A percentile compares a stretch with the other conserved stretches of the same genome.
phyloP scores from a whole-genome alignment of 1,140 invertebrate species.

The Copidosoma floridanum region DNA sequence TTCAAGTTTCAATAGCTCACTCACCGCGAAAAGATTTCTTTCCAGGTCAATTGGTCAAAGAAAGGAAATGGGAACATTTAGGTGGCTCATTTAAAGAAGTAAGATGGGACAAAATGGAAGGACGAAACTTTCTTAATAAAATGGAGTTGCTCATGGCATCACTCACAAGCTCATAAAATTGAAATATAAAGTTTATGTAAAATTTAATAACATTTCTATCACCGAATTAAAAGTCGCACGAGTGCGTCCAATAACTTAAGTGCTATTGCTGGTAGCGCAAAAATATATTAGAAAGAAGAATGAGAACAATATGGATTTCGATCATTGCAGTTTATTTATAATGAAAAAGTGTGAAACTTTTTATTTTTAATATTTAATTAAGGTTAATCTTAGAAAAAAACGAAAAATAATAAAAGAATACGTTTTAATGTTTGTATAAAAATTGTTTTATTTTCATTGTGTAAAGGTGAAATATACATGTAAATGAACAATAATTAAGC shows the following conservation, averaged over 20 bases:
- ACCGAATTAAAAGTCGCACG: too few relatives aligned
- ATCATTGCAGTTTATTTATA: slow-evolving; percentile 18
- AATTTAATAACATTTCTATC: too few relatives aligned
- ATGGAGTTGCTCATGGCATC: slow-evolving; percentile 95
- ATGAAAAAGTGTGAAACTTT: too few relatives aligned
- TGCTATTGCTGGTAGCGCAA: background rate
- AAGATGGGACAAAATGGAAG: slow-evolving; percentile 90
- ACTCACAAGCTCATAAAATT: slow-evolving; percentile 63
- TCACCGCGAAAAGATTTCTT: slow-evolving; percentile 85
- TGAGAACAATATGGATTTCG: slow-evolving; percentile 9
- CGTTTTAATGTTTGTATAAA: slow-evolving; percentile 33
- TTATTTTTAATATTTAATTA: too few relatives aligned
- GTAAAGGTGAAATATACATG: slow-evolving; percentile 31
- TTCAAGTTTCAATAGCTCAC: slow-evolving; percentile 75
- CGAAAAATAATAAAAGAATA: slow-evolving; percentile 5
- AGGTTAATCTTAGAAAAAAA: too few relatives aligned
- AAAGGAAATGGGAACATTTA: slow-evolving; percentile 88
- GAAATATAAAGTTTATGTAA: too few relatives aligned
- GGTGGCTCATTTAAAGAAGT: slow-evolving; percentile 89
- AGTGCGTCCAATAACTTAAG: background rate
- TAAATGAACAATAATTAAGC: slow-evolving; percentile 9
- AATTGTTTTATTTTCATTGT: slow-evolving; percentile 37
- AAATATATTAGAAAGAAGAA: slow-evolving; percentile 2
- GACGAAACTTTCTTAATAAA: slow-evolving; percentile 95
- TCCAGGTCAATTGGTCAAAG: slow-evolving; percentile 79